Conservation (phyloP, 2,888 invertebrate species). For the Leptinotarsa haldemani region DNA sequence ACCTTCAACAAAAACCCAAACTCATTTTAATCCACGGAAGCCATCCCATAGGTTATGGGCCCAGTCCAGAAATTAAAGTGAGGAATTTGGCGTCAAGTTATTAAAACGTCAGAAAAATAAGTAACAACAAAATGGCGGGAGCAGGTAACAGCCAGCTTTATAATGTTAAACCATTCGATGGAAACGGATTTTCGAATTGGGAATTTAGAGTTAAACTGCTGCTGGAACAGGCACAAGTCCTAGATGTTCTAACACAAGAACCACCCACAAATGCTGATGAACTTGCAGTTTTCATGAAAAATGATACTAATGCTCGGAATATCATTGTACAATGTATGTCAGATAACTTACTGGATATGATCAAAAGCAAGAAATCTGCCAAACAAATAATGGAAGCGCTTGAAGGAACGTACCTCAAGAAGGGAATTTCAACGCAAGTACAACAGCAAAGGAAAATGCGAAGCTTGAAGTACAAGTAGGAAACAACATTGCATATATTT, state of each 20-base stretch:
- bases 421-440: conserved; percentile 24
- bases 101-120: too few relatives aligned
- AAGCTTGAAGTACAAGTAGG: conserved; percentile 26
- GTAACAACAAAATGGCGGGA: too few relatives aligned
- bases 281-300: conserved; percentile 7
- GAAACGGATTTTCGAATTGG: conserved; percentile 16
- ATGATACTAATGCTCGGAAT: conserved; percentile 13
- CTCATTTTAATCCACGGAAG: too few relatives aligned
- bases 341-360: conserved; percentile 25
- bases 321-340: conserved; percentile 16
- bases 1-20: too few relatives aligned
- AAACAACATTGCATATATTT: conserved; percentile 11
- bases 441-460: conserved; percentile 31
- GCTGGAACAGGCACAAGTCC: conserved; percentile 14
- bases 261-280: conserved; percentile 21
- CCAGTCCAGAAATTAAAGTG: too few relatives aligned
- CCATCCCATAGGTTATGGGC: too few relatives aligned
- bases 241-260: conserved; percentile 9
- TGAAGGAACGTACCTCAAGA: conserved; percentile 2
- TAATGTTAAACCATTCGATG: conserved; percentile 22
- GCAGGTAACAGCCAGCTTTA: too few relatives aligned
- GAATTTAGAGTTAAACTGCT: conserved; percentile 17
- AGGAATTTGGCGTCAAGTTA: too few relatives aligned
- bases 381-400: conserved; percentile 17
- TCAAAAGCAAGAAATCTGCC: conserved; percentile 11